Evolutionary conservation across 2,113 vertebrate genomes (phyloP), one percentile per base, ranked within the genome.

Genomic region (Beaufortia kweichowensis): DNA sequence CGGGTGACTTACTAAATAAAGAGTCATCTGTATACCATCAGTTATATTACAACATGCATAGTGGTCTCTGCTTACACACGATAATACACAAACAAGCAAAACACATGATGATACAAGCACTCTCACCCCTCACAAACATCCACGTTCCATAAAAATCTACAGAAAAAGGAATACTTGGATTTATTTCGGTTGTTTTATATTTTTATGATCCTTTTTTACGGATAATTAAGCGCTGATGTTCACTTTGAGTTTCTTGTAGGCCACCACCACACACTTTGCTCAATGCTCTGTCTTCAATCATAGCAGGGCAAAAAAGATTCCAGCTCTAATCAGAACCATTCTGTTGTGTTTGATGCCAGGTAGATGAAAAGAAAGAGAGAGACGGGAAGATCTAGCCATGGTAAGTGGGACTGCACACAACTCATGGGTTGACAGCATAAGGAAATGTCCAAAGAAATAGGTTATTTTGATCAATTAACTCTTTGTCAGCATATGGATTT

Each of bases 291-390:
- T 87, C 89, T 91, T 77, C 86, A 90, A 85, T 84, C 86, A 87
- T 73, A 85, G 78, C 57, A 64, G 84, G 55, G 31, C 68, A 77
- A 85, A 71, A 74, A 79, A 74, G 10, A 86, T 73, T 89, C 79
- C 69, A 53, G 75, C 75, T 70, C 0, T 92, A 91, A 91, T 91
- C 82, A 68, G 83, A 91, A 91, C 79, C 91, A 90, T 86, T 48
- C 73, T n/a, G 0, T 60, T 67, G 31, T 31, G 67, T 66, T 82
- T 23, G n/a, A 59, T 79, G 85, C 88, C 88, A 87, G 78, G 60
- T 80, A 63, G 61, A 84, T 79, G 28, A 55, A 31, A 29, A 64
- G 56, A 66, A 61, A 5, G 6, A 57, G 11, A 15, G 31, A 79
- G 63, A 74, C 74, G n/a, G 75, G 77, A 46, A 78, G 10, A 39